Base-by-base conservation (phyloP, 2,888 invertebrate species). In the Acronicta alni region DNA sequence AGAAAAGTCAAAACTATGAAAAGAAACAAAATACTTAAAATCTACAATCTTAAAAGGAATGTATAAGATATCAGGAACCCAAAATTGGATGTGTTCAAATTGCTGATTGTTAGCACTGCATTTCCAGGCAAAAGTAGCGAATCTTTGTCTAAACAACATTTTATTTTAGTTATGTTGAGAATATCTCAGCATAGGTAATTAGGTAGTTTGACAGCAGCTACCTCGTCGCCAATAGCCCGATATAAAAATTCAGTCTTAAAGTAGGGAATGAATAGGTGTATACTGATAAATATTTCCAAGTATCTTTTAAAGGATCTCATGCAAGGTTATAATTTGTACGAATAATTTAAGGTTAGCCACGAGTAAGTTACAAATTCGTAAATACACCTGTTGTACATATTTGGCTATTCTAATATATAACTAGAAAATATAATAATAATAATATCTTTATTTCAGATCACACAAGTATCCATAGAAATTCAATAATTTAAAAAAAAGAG, bases 241-340 rank as follows among this genome's bases (percentile, higher is more conserved):
- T 20, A 2, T 17, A n/a, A n/a, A 26, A 14, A 49, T 41, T 56
- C 55, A 56, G 55, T 56, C 47, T 56, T 56, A 17, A 41, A 38
- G 17, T 26, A 38, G n/a, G 48, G 48, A 48, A 48, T 56, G 48
- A 15, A 32, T 18, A 18, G 26, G 26, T 26, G 9, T 1, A 6
- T 23, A 23, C 23, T 5, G 7, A 7, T 23, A 5, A 23, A 23
- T 23, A 23, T 23, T 23, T 23, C 6, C 3, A 23, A 23, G 23
- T 23, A 23, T 23, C 3, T 7, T 23, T 23, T 5, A 23, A 23
- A 4, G 4, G 6, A 4, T 23, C 7, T 23, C 23, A 23, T 23
- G 23, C 3, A 23, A 10, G 10, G 10, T 26, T 26, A 26, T 8
- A 30, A 30, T 30, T 30, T 12, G 30, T 30, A 3, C 30, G 30